A percentile compares a stretch with the other conserved stretches of the same genome.
These are phyloP conservation scores for Anomalospiza imberbis DNA, from an alignment of 2,797 vertebrate genomes.

Conservation along the genomic window DNA sequence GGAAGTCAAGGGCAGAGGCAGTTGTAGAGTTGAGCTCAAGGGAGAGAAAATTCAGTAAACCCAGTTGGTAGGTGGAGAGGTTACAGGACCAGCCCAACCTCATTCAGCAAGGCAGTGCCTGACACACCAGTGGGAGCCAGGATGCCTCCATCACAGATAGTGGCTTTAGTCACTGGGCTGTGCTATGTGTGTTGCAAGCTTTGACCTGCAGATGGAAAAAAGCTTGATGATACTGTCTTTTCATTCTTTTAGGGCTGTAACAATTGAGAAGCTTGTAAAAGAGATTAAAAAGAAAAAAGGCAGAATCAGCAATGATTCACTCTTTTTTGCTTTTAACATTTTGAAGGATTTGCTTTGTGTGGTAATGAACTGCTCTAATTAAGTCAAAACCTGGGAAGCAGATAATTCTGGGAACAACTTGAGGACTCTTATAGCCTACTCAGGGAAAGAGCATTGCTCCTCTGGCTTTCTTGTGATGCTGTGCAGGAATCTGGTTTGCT, in stretches of 20 bases:
- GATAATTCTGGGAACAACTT: neutral
- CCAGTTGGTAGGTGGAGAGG: neutral
- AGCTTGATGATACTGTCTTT: neutral
- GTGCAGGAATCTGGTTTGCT: neutral
- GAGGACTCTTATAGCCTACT: neutral
- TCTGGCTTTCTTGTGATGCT: neutral
- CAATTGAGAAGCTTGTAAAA: neutral
- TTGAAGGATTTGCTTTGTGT: conserved; percentile 1
- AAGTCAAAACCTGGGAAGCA: neutral
- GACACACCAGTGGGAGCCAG: neutral
- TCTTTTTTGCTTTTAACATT: neutral
- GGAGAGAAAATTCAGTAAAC: neutral
- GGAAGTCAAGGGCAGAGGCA: neutral
- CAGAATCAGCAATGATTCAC: neutral
- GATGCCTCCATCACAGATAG: neutral
- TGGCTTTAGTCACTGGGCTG: neutral
- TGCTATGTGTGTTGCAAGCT: rapidly evolving
- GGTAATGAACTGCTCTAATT: neutral
- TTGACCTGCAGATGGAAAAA: neutral
- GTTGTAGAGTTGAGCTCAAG: neutral
- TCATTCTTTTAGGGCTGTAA: neutral
- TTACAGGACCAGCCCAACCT: neutral
- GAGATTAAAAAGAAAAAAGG: neutral
- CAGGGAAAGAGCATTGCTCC: neutral
- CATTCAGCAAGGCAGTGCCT: neutral